Conservation (phyloP, 2,113 vertebrate genomes). For the Nothocercus julius region DNA sequence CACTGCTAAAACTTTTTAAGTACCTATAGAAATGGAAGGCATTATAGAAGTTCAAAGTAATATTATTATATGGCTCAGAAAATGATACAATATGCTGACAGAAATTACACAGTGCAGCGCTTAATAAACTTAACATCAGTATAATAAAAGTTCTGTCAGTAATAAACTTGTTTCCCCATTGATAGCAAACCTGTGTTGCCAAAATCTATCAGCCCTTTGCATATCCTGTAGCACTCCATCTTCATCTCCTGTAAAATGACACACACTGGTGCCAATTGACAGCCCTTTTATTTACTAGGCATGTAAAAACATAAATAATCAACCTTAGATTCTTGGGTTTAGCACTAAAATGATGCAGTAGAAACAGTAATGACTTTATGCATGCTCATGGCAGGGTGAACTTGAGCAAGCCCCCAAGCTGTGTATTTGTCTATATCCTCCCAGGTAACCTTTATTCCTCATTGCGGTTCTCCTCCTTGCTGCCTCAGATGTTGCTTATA, state of each 20-base stretch:
- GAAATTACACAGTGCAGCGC: slow-evolving; percentile 39
- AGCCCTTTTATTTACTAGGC: slow-evolving; percentile 28
- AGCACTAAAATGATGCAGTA: not conserved
- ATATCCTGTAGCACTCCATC: not conserved
- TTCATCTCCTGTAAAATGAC: not conserved
- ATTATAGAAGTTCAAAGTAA: slow-evolving; percentile 54
- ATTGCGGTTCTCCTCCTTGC: not conserved
- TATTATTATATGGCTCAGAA: slow-evolving; percentile 70
- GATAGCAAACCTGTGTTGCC: slow-evolving; percentile 26
- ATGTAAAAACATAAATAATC: slow-evolving; percentile 50
- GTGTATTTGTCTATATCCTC: not conserved
- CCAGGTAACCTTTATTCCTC: not conserved
- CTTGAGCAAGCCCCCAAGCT: not conserved
- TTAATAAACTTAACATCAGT: slow-evolving; percentile 67
- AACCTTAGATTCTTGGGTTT: not conserved
- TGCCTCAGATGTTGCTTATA: not conserved
- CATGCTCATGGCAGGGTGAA: not conserved
- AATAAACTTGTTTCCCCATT: slow-evolving; percentile 56
- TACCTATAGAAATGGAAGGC: slow-evolving; percentile 39
- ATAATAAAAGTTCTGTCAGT: slow-evolving; percentile 45
- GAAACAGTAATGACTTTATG: slow-evolving; percentile 17
- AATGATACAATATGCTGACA: slow-evolving; percentile 67
- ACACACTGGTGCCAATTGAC: not conserved
- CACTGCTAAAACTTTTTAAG: slow-evolving; percentile 38
- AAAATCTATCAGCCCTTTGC: slow-evolving; percentile 29